A percentile compares a stretch with the other conserved stretches of the same genome.
Evolutionary conservation across 2,888 invertebrate genomes (phyloP).

Genomic region (Diaphora mendica): DNA sequence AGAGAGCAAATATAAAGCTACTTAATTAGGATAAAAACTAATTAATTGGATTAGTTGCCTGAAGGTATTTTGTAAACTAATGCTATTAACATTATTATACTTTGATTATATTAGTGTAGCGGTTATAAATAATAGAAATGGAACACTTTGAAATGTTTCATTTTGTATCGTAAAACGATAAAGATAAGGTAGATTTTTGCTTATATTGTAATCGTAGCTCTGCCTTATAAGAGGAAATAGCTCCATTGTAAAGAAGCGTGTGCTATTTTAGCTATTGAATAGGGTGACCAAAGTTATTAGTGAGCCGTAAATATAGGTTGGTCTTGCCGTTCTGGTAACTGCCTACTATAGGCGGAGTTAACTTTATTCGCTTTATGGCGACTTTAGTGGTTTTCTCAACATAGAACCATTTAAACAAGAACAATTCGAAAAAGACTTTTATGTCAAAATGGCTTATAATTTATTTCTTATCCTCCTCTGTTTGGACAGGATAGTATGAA

Average conservation of each 20-base stretch:
- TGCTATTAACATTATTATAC: background rate
- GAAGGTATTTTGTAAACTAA: background rate
- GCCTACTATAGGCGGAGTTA: background rate
- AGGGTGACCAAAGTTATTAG: background rate
- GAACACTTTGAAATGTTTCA: background rate
- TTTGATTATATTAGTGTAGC: background rate
- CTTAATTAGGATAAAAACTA: background rate
- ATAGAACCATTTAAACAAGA: background rate
- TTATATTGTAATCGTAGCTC: background rate
- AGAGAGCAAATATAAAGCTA: background rate
- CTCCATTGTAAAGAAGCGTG: background rate
- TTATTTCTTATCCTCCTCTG: background rate
- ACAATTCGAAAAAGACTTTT: background rate
- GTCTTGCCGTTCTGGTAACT: background rate
- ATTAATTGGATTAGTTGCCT: conserved; percentile 8
- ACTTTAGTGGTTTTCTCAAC: background rate
- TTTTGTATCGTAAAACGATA: background rate
- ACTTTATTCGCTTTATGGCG: background rate
- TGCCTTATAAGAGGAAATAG: background rate
- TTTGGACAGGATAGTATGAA: background rate
- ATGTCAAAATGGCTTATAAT: background rate
- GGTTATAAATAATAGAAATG: background rate
- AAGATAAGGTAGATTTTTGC: background rate
- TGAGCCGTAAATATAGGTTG: background rate
- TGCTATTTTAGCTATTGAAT: background rate